These are phyloP conservation scores for Leucoma salicis DNA, from an alignment of 2,888 invertebrate genomes.

Conservation along the genomic window DNA sequence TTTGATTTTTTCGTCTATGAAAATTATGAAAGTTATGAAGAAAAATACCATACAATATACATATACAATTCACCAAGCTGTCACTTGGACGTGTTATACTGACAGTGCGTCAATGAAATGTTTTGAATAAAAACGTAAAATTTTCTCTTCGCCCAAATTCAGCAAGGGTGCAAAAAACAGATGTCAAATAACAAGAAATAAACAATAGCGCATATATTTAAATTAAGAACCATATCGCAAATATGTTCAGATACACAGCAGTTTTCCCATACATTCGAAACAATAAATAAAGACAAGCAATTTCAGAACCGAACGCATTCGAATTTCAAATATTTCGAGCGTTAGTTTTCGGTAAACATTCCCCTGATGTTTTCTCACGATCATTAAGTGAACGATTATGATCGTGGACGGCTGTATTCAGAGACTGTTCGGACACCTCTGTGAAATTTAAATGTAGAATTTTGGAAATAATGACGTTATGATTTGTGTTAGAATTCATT, in stretches of 20 bases:
- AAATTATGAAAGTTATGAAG: too few species aligned
- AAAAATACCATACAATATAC: too few species aligned
- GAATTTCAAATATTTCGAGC: conserved; percentile 45
- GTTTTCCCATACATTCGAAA: conserved; percentile 9
- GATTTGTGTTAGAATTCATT: too few species aligned
- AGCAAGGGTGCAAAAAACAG: too few species aligned
- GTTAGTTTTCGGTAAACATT: conserved; percentile 31
- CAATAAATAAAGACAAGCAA: conserved; percentile 23
- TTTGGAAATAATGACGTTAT: not conserved
- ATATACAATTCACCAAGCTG: too few species aligned
- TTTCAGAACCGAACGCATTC: conserved; percentile 32
- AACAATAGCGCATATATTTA: too few species aligned
- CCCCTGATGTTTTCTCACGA: conserved; percentile 44
- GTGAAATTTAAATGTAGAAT: conserved; percentile 28
- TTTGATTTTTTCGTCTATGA: too few species aligned
- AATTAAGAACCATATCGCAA: not conserved
- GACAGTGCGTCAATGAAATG: too few species aligned
- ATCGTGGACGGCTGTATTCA: conserved; percentile 20
- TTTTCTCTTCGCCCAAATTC: too few species aligned
- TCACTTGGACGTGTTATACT: too few species aligned
- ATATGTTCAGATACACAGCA: not conserved
- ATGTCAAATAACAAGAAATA: too few species aligned
- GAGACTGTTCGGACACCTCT: conserved; percentile 25
- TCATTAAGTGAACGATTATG: conserved; percentile 41
- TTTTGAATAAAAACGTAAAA: too few species aligned